Percentiles rank a stretch among this genome's conserved stretches.
phyloP scores from a whole-genome alignment of 2,113 vertebrate species.

The Erinaceus europaeus region DNA sequence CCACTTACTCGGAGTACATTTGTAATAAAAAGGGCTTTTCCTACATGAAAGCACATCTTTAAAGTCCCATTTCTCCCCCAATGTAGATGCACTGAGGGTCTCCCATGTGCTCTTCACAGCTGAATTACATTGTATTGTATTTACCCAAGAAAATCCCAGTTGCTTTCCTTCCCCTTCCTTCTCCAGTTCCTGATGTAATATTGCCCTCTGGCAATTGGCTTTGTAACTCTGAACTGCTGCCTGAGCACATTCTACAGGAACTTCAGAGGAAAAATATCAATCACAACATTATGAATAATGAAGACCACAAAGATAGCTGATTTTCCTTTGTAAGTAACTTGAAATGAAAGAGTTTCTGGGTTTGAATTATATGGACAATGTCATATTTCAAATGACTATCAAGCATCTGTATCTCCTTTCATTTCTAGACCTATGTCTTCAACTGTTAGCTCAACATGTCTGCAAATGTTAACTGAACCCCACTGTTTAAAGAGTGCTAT shows the following conservation, averaged over 20 bases:
- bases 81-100: slow-evolving; percentile 38
- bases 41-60: slow-evolving; percentile 41
- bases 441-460: neutral
- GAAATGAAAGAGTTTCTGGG: neutral
- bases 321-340: neutral
- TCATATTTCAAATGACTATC: neutral
- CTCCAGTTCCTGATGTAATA: slow-evolving; percentile 21
- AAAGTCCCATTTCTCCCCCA: slow-evolving; percentile 43
- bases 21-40: slow-evolving; percentile 52
- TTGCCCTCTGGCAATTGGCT: slow-evolving; percentile 17
- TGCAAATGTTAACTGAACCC: neutral
- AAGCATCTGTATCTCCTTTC: neutral
- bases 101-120: slow-evolving; percentile 48
- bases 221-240: slow-evolving; percentile 38
- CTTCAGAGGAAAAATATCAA: neutral
- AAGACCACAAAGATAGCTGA: neutral
- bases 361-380: slow-evolving; percentile 11
- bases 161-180: slow-evolving; percentile 15
- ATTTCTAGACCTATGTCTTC: neutral
- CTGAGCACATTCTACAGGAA: neutral
- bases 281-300: slow-evolving; percentile 1
- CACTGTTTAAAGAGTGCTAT: neutral
- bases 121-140: slow-evolving; percentile 56
- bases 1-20: slow-evolving; percentile 48
- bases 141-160: slow-evolving; percentile 56